phyloP scores from a whole-genome alignment of 2,888 invertebrate species.

The Psococerastis gibbosa region DNA sequence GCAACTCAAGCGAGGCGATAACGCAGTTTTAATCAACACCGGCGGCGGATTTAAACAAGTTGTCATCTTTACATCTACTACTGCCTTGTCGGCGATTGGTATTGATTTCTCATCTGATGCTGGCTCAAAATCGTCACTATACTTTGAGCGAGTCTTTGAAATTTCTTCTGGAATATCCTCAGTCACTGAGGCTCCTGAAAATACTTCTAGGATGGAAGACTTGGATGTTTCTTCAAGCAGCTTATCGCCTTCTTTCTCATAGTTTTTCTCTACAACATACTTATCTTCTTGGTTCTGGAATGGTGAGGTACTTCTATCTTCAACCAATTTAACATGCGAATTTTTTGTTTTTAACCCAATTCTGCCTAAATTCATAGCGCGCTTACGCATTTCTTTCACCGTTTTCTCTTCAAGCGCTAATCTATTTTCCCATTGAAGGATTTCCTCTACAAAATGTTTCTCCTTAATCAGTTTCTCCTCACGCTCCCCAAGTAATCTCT shows the following conservation, averaged over 20 bases:
- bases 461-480: conserved; percentile 30
- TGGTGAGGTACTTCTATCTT: conserved; percentile 15
- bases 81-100: not conserved
- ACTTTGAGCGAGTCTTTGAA: conserved; percentile 1
- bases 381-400: conserved; percentile 28
- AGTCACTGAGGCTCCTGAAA: not conserved
- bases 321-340: not conserved
- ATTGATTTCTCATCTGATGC: conserved; percentile 13
- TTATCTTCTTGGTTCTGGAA: too few species aligned
- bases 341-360: too few species aligned
- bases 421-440: conserved; percentile 33
- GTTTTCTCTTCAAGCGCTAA: conserved; percentile 33
- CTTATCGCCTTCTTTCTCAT: too few species aligned
- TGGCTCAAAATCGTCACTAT: conserved; percentile 15
- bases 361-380: conserved; percentile 1
- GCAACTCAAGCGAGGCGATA: conserved; percentile 17
- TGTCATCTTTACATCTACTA: not conserved
- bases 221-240: not conserved
- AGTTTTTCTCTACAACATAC: too few species aligned
- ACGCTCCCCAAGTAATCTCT: conserved; percentile 24
- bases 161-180: conserved; percentile 6
- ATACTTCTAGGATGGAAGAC: conserved; percentile 10
- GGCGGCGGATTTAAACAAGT: conserved; percentile 10
- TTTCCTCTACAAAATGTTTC: conserved; percentile 29
- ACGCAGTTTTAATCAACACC: conserved; percentile 18